These are phyloP conservation scores for Acrossocheilus wenchowensis DNA, from an alignment of 2,797 vertebrate species.

Conservation along the genomic window DNA sequence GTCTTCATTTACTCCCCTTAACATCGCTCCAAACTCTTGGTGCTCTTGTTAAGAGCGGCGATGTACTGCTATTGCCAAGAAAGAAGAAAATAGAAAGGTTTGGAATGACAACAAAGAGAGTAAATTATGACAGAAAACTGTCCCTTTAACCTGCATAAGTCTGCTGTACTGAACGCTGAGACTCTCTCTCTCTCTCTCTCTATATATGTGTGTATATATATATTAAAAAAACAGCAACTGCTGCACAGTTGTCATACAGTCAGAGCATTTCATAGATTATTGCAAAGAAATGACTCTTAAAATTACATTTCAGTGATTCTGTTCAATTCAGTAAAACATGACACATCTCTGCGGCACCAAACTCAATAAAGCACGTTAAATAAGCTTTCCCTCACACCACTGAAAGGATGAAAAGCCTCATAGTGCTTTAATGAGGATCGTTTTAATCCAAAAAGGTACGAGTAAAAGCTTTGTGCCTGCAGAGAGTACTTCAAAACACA, in stretches of 20 bases:
- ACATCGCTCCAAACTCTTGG: neutral
- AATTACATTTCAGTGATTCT: neutral
- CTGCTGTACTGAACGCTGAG: neutral
- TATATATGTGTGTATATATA: neutral
- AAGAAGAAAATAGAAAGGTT: neutral
- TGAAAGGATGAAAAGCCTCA: slow-evolving; percentile 65
- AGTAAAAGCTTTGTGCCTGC: slow-evolving; percentile 72
- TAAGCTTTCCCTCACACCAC: slow-evolving; percentile 43
- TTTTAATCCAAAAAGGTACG: slow-evolving; percentile 73
- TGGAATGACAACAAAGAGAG: neutral
- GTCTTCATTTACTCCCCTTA: too few relatives aligned
- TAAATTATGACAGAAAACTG: neutral
- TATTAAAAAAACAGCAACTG: neutral
- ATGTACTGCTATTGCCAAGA: too few relatives aligned
- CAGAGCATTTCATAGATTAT: neutral
- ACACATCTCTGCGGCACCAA: neutral
- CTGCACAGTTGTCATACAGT: neutral
- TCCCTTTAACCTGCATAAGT: neutral
- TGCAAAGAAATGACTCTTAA: neutral
- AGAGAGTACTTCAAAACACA: slow-evolving; percentile 76
- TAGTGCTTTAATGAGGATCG: slow-evolving; percentile 73
- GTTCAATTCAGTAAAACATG: slow-evolving; percentile 2
- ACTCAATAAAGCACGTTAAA: slow-evolving; percentile 45
- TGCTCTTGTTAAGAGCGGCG: neutral
- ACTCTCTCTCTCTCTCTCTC: neutral